Conservation (phyloP, 2,797 vertebrate species). For the Rhyacichthys aspro region DNA sequence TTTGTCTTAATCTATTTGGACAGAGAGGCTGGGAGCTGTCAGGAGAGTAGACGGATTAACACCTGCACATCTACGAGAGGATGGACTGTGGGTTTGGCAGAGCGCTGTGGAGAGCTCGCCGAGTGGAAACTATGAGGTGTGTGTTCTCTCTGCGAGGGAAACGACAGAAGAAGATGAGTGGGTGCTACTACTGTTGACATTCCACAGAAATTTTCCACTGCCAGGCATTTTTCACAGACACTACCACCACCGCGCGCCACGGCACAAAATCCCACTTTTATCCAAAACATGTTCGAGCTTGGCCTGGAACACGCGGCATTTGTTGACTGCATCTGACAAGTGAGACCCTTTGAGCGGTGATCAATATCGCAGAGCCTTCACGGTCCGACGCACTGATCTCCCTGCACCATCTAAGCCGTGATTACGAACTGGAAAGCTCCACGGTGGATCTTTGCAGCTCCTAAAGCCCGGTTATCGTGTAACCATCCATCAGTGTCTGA, state of each 20-base stretch:
- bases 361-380: constrained; percentile 26
- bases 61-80: constrained; percentile 44
- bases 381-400: constrained; percentile 24
- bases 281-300: constrained; percentile 19
- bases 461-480: constrained; percentile 27
- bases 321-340: constrained; percentile 26
- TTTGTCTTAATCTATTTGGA: not conserved
- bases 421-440: constrained; percentile 47
- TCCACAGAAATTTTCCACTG: constrained; percentile 58
- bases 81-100: constrained; percentile 23
- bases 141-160: constrained; percentile 45
- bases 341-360: constrained; percentile 11
- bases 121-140: constrained; percentile 66
- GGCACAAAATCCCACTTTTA: constrained; percentile 12
- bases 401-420: constrained; percentile 27
- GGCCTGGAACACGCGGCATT: constrained; percentile 8
- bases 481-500: constrained; percentile 59
- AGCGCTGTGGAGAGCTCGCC: constrained; percentile 28
- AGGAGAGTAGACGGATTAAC: constrained; percentile 47
- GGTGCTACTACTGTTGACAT: constrained; percentile 66
- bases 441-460: constrained; percentile 17
- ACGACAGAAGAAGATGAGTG: constrained; percentile 64
- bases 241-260: constrained; percentile 5
- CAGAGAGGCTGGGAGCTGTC: constrained; percentile 18
- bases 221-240: constrained; percentile 16